Conservation (phyloP, 2,797 vertebrate species). For the Cheirogaleus major region DNA sequence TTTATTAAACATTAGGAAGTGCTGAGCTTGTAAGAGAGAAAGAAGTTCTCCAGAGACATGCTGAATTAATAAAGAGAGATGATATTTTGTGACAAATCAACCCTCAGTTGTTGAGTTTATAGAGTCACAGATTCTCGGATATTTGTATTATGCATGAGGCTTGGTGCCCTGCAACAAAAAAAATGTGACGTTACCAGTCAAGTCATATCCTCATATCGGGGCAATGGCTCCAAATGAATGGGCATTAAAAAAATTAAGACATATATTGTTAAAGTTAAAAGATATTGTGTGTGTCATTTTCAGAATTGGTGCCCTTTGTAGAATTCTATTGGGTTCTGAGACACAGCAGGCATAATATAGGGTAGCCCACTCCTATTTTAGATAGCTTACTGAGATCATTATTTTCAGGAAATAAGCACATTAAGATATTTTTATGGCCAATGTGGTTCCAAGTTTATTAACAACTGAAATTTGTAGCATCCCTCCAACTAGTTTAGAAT, state of each 20-base stretch:
- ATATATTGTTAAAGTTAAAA: slow-evolving; percentile 27
- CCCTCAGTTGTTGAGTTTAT: background rate
- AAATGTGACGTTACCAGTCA: background rate
- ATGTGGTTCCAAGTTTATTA: slow-evolving; percentile 58
- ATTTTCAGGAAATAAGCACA: slow-evolving; percentile 46
- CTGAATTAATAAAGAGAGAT: slow-evolving; percentile 64
- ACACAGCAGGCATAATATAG: slow-evolving; percentile 11
- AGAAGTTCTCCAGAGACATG: slow-evolving; percentile 26
- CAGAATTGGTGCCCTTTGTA: background rate
- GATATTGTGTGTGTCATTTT: background rate
- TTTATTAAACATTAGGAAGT: slow-evolving; percentile 70
- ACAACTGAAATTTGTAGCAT: slow-evolving; percentile 59
- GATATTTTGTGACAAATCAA: slow-evolving; percentile 44
- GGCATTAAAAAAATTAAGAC: background rate
- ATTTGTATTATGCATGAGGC: background rate
- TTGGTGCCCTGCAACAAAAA: background rate
- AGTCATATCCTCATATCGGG: background rate
- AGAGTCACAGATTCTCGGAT: background rate
- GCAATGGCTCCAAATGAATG: background rate
- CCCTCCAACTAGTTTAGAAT: background rate
- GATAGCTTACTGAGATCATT: background rate
- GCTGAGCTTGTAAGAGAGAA: slow-evolving; percentile 66
- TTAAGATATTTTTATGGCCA: background rate
- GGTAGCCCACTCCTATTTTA: slow-evolving; percentile 5
- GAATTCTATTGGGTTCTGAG: background rate